Percentiles rank a stretch among this genome's conserved stretches.
Evolutionary conservation across 1,140 invertebrate species (phyloP).

Genomic region (Adelges cooleyi): DNA sequence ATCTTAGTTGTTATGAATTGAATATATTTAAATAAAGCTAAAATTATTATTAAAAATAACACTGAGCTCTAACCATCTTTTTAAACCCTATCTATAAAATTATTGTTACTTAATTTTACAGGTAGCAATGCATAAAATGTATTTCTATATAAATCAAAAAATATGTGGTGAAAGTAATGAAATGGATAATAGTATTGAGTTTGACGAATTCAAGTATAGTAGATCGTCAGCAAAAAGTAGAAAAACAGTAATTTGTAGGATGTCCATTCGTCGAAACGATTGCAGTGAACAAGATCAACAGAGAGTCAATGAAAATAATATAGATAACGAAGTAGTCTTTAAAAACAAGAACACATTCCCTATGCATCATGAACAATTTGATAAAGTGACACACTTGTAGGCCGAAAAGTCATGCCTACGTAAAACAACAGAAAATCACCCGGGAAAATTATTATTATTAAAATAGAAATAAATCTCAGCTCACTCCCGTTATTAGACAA

Average conservation of each 20-base stretch:
- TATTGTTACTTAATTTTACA: no score
- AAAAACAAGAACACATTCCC: no score
- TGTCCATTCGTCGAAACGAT: slow-evolving; percentile 1
- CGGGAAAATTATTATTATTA: no score
- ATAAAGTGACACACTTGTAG: no score
- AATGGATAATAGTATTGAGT: background rate
- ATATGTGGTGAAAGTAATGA: background rate
- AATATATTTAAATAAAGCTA: background rate
- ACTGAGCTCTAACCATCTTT: no score
- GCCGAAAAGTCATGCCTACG: no score
- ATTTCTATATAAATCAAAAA: background rate
- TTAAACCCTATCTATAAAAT: no score
- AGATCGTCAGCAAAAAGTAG: slow-evolving; percentile 16
- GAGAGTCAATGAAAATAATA: background rate
- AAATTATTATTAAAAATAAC: no score
- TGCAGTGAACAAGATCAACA: background rate
- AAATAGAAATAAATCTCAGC: no score
- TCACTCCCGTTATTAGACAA: no score
- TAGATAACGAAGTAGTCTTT: background rate
- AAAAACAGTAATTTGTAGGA: slow-evolving; percentile 11
- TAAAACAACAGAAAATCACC: no score
- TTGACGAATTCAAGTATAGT: slow-evolving; percentile 5
- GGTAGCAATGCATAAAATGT: slow-evolving; percentile 23
- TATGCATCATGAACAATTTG: no score
- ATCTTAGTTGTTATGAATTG: background rate